Evolutionary conservation across 2,113 vertebrate species (phyloP), one percentile per base, ranked within the genome.

Genomic region (Ceyx margarethae): DNA sequence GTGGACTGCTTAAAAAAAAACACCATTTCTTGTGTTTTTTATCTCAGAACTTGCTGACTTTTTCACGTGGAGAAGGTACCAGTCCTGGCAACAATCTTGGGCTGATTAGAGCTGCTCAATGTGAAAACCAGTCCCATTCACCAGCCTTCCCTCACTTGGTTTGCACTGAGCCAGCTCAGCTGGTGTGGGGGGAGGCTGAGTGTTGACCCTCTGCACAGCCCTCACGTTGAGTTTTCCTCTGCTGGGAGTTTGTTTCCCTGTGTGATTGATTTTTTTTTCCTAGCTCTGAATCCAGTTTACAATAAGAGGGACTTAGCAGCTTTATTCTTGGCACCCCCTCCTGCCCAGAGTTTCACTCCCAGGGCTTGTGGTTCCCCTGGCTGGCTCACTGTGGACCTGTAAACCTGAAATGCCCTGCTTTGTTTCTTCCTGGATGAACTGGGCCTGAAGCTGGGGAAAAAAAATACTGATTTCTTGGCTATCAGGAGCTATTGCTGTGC

Each of bases 11-110:
- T 57, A 11, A 21, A 83, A 21, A 5, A 5, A 2, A 9, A 13
- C 2, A 20, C 22, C 13, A 50, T 42, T 76, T 54, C 37, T 14
- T 18, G 10, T 37, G 65, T 10, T 18, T 6, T 7, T 6, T 1
- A 2, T 7, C 1, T 40, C 25, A 23, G 3, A 4, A 1, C 66
- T 67, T 15, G 67, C 43, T 61, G 22, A 19, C 37, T 14, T 2
- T 81, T 40, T 61, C 18, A 48, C 9, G 2, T 0, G 50, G 51
- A 28, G 80, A 26, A 26, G 22, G 40, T 51, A 6, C 9, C 6
- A 2, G 21, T 4, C 2, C 19, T 9, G 50, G 19, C 5, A 0
- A 1, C 4, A 4, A 3, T 19, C 8, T 15, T 67, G 10, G 18
- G 13, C 25, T 74, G 48, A 13, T 84, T 46, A 57, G n/a, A 48